Evolutionary conservation across 2,113 vertebrate species (phyloP).

Genomic region (Paracyprichromis sp.): DNA sequence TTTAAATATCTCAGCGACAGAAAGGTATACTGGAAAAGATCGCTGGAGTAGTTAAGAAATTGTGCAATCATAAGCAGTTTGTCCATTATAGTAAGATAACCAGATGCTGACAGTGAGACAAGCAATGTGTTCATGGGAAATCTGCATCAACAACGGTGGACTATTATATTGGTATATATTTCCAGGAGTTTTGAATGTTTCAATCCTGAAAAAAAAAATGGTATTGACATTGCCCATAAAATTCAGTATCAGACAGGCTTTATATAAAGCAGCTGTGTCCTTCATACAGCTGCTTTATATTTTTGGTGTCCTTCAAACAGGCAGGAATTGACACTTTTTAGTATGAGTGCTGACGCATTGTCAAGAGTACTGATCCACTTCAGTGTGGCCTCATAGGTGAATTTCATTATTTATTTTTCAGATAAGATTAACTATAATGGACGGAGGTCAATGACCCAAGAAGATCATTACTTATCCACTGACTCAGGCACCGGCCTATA

Average conservation of each 20-base stretch:
- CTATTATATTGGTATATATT: neutral
- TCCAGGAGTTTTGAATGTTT: neutral
- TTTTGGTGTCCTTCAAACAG: conserved; percentile 8
- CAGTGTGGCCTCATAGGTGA: neutral
- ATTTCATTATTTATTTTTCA: conserved; percentile 39
- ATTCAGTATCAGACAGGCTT: neutral
- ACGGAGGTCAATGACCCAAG: conserved; percentile 39
- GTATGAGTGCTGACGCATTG: conserved; percentile 15
- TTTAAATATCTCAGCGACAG: neutral
- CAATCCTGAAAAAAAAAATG: neutral
- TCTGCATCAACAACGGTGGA: neutral
- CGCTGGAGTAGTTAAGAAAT: neutral
- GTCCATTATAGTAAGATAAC: neutral
- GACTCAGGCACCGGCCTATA: neutral
- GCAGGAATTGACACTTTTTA: conserved; percentile 19
- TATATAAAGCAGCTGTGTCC: neutral
- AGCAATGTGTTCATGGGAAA: neutral
- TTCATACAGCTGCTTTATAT: neutral
- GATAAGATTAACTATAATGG: conserved; percentile 46
- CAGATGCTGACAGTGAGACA: neutral
- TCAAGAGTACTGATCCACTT: conserved; percentile 2
- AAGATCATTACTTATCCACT: conserved; percentile 49
- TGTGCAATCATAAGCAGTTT: neutral
- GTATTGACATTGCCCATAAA: neutral
- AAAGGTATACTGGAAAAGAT: neutral